Evolutionary conservation across 2,113 vertebrate species (phyloP), one percentile per base, ranked within the genome.

Genomic region (Boleophthalmus pectinirostris): DNA sequence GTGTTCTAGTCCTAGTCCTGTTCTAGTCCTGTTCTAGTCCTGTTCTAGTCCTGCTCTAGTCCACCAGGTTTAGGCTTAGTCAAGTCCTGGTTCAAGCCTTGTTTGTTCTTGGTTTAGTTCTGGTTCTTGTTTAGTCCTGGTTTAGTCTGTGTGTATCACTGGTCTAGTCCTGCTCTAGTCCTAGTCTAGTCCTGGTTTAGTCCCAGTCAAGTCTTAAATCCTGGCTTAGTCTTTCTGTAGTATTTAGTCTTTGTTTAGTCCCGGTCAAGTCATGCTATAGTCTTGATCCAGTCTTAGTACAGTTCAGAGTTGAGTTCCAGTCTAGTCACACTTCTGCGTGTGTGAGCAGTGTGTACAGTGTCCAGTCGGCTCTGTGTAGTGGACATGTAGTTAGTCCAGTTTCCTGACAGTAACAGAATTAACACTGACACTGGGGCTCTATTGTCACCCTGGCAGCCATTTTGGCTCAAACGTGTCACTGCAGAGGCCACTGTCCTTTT

Each of bases 401-500:
- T 14, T 58, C 23, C 56, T 38, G 58, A 33, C 58, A 61, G 58
- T 60, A 33, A 29, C 24, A 61, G 10, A 23, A 11, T 24, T 25
- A 3, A 25, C 23, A 2, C 56, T 58, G 56, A 58, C 56, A 58
- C 11, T 12, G 21, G 14, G 14, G 14, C 25, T 33, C 58, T 61
- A 9, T 16, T 33, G 58, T 33, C 58, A 57, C 21, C 1, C 11
- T 11, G 54, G 21, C 23, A 21, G 21, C 54, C 53, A 68, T 23
- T 61, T 47, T 46, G 49, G 46, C 67, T 73, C 79, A 77, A 4
- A n/a, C 66, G 84, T 82, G 78, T 64, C 71, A 61, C 73, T 75
- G 54, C 20, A 78, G 68, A 25, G 77, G 71, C 24, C 77, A 84
- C 81, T 79, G 74, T 79, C 61, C 61, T 23, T 43, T 43, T 43